Base-by-base conservation (phyloP, 2,888 invertebrate genomes). In the Yponomeuta malinellus region DNA sequence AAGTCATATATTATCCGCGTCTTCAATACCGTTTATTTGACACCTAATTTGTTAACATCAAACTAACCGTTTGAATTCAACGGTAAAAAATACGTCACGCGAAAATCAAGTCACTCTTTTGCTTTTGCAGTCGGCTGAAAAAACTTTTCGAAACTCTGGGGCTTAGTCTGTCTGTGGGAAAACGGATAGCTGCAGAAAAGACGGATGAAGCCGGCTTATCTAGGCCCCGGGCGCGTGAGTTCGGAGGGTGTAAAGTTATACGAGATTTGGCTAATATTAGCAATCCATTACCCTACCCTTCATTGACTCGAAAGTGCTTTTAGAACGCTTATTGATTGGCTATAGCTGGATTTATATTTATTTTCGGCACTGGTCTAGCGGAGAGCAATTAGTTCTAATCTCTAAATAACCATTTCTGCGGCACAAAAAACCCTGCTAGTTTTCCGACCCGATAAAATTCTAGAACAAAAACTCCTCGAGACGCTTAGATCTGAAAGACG, bases 211-310 rank as follows among this genome's bases (percentile, higher is more conserved):
- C 76, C 78, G 82, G 84, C 86, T 90, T 86, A 88, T 81, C 83
- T 83, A 76, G 80, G 75, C 75, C 77, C 72, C 75, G 75, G 75
- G 12, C 66, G 29, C 12, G 69, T 65, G 70, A 70, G 64, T 31
- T 10, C 33, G 37, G 31, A 79, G 83, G 83, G 84, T 82, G 85
- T 82, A 83, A 85, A 86, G 86, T 86, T 84, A 83, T 43, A 52
- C 83, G 83, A 86, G 90, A 89, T 89, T 90, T 87, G 81, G 87
- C 88, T 85, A 90, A 92, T 90, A 92, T 90, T 89, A 87, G 88
- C 91, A 89, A 91, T 91, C 89, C 90, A 90, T 90, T 91, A 90
- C 83, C 74, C 78, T 74, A 65, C 72, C 72, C 71, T 73, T 15
- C 15, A 59, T 59, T 15, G 52, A 59, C 52, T 59, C 15, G 52